Percentiles rank a stretch among this genome's conserved stretches.
phyloP scores from a whole-genome alignment of 53 echinoderm and acorn worm genomes.

The Crossaster papposus region DNA sequence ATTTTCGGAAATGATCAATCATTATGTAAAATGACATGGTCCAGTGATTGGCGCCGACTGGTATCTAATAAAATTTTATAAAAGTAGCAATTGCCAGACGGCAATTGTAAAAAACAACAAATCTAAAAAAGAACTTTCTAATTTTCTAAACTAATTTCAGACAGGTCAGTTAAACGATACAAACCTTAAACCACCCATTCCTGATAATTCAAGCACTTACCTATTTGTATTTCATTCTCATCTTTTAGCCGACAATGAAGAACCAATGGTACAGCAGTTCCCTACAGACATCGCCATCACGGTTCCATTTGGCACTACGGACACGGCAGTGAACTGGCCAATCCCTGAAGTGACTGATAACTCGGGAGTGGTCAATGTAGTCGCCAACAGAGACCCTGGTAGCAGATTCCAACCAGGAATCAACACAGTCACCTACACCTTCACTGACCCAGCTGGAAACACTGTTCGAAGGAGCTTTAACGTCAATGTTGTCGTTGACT shows the following conservation, averaged over 20 bases:
- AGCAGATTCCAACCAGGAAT: conserved; percentile 56
- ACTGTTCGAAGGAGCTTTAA: neutral
- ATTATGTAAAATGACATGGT: no score
- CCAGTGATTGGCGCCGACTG: no score
- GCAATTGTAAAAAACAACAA: no score
- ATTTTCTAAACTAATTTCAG: no score
- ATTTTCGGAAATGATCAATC: no score
- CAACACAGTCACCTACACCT: conserved; percentile 68
- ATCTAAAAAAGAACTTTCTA: neutral
- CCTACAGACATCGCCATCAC: conserved; percentile 57
- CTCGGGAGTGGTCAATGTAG: conserved; percentile 45
- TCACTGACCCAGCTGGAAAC: conserved; percentile 63
- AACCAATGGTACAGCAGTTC: conserved; percentile 1
- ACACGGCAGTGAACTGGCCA: conserved; percentile 47
- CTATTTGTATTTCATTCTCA: neutral
- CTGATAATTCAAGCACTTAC: no score
- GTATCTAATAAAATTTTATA: no score
- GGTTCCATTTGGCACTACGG: conserved; percentile 64
- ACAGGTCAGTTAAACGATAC: no score
- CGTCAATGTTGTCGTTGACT: conserved; percentile 20
- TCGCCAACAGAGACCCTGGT: conserved; percentile 38
- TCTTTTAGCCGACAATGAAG: neutral
- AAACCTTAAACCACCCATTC: no score
- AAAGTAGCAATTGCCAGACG: no score
- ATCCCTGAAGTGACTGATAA: conserved; percentile 60